Evolutionary conservation across 2,797 vertebrate genomes (phyloP).

Genomic region (Phalloptychus januarius): DNA sequence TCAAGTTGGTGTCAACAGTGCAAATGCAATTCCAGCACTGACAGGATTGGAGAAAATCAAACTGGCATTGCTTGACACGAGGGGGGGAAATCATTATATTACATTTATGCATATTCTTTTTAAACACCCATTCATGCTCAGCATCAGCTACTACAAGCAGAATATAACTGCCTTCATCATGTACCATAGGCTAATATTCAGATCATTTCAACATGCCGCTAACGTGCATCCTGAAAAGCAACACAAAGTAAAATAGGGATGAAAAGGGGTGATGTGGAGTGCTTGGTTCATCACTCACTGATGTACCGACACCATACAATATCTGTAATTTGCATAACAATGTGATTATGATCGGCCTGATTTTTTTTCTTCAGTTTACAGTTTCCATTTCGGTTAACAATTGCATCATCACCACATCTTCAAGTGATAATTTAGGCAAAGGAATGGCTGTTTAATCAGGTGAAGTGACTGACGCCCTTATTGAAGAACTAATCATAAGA

Average conservation of each 20-base stretch:
- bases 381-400: constrained; percentile 30
- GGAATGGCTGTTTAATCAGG: constrained; percentile 58
- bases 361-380: neutral
- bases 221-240: constrained; percentile 14
- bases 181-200: constrained; percentile 16
- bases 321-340: constrained; percentile 65
- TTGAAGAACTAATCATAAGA: constrained; percentile 59
- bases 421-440: constrained; percentile 64
- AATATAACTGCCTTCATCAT: constrained; percentile 7
- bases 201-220: constrained; percentile 15
- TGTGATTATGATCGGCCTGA: constrained; percentile 57
- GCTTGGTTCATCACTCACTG: constrained; percentile 21
- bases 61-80: constrained; percentile 1
- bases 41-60: constrained; percentile 23
- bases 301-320: constrained; percentile 34
- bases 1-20: constrained; percentile 27
- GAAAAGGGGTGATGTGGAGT: constrained; percentile 10
- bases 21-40: constrained; percentile 38
- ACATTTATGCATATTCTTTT: constrained; percentile 29
- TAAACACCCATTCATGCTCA: constrained; percentile 16
- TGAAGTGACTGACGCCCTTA: constrained; percentile 60
- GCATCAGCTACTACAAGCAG: constrained; percentile 22
- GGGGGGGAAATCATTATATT: constrained; percentile 4
- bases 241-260: neutral
- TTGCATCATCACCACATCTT: constrained; percentile 32